These are phyloP conservation scores for Axinella damicornis DNA, from an alignment of 37 sponge, comb jelly and placozoan genomes.

Conservation along the genomic window DNA sequence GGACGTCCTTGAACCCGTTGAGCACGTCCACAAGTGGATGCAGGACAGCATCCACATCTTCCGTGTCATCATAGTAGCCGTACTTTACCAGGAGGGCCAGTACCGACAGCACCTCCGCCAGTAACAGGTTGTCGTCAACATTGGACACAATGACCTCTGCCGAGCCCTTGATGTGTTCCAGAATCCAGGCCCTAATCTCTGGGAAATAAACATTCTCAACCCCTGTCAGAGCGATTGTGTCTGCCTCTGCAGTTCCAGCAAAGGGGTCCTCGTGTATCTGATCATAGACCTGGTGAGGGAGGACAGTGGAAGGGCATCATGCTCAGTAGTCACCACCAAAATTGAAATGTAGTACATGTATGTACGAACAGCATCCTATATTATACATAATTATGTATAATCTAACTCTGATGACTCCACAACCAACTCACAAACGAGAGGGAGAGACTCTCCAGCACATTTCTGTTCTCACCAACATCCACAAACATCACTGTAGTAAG, in stretches of 20 bases:
- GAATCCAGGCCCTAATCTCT: conserved; percentile 58
- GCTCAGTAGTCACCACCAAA: too few species aligned
- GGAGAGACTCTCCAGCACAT: conserved; percentile 66
- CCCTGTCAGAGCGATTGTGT: conserved; percentile 62
- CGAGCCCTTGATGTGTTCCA: background rate
- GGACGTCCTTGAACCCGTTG: conserved; percentile 78
- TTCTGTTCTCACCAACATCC: conserved; percentile 71
- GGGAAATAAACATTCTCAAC: conserved; percentile 65
- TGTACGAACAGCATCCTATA: too few species aligned
- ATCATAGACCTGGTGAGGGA: conserved; percentile 35
- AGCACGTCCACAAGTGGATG: conserved; percentile 64
- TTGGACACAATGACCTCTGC: conserved; percentile 4
- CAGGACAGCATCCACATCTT: conserved; percentile 72
- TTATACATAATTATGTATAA: too few species aligned
- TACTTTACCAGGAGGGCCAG: conserved; percentile 62
- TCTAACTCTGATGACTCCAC: too few species aligned
- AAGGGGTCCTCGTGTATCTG: conserved; percentile 44
- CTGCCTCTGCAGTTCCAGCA: conserved; percentile 16
- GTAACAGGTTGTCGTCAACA: conserved; percentile 9
- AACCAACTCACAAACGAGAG: conserved; percentile 50
- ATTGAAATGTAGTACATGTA: too few species aligned
- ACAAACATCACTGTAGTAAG: conserved; percentile 69
- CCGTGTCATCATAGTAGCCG: conserved; percentile 77
- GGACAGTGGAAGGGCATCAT: too few species aligned
- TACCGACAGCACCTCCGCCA: conserved; percentile 56